A percentile compares a stretch with the other conserved stretches of the same genome.
These are phyloP conservation scores for Dinocampus coccinellae DNA, from an alignment of 2,888 invertebrate species.

Conservation along the genomic window DNA sequence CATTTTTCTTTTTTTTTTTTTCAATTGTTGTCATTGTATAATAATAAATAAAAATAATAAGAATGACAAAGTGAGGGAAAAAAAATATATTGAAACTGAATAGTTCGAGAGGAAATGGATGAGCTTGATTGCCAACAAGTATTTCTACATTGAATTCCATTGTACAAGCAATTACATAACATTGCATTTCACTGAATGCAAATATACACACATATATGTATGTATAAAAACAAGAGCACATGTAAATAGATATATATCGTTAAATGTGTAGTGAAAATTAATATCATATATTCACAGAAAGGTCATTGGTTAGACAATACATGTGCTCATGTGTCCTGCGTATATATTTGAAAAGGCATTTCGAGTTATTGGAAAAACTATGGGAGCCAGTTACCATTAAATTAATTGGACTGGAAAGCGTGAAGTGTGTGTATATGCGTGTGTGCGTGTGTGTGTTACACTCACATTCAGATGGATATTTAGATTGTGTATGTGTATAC, in stretches of 20 bases:
- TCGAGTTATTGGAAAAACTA: slow-evolving; percentile 48
- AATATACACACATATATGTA: too few species aligned
- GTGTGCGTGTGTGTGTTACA: too few species aligned
- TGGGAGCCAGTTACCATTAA: slow-evolving; percentile 45
- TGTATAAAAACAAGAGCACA: not conserved
- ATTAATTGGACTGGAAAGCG: slow-evolving; percentile 41
- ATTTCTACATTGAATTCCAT: not conserved
- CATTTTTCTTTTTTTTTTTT: too few species aligned
- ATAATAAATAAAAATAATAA: not conserved
- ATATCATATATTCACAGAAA: slow-evolving; percentile 10
- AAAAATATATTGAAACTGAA: too few species aligned
- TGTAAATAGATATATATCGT: not conserved
- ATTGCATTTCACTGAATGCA: not conserved
- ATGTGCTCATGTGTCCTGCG: not conserved
- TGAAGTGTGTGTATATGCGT: slow-evolving; percentile 27
- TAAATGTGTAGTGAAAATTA: not conserved
- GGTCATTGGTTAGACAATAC: not conserved
- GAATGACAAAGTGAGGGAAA: not conserved
- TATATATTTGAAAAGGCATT: not conserved
- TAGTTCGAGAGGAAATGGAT: not conserved
- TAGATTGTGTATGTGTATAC: slow-evolving; percentile 4
- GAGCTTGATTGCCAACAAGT: not conserved
- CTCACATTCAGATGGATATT: slow-evolving; percentile 16
- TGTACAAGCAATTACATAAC: not conserved
- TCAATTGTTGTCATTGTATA: too few species aligned